Base-by-base conservation (phyloP, 2,888 invertebrate genomes). In the Rhimphoctona megacephalus region DNA sequence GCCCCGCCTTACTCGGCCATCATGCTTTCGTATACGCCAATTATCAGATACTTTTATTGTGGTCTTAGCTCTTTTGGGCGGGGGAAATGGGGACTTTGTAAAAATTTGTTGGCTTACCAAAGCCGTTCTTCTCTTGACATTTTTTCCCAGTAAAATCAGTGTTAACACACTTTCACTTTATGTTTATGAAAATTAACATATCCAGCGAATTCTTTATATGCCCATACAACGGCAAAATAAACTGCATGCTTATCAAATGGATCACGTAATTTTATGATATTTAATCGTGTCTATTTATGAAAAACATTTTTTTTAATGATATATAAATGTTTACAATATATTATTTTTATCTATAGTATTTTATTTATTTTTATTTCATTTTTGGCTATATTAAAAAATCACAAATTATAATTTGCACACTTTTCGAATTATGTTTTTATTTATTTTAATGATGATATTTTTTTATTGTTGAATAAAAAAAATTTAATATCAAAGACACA, bases 1-100 rank as follows among this genome's bases (percentile, higher is more conserved):
- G 92, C 92, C 90, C 92, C 92, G 93, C 92, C 92, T 92, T 89
- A 90, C 91, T 93, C 92, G 91, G 92, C 92, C 93, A 92, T 92
- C 91, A 92, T 92, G 91, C 90, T 89, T 90, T 89, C 90, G 87
- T 85, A 89, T 46, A 61, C 90, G 89, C 90, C 90, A 92, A 94
- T 93, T 93, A 93, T 93, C 92, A 92, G 91, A 89, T 90, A 92
- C 90, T 87, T 91, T 91, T 90, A 91, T 91, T 74, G 61, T 81
- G 64, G 54, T 67, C 54, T 72, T 67, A 17, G 66, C 76, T 88
- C 77, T 64, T 36, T 57, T 52, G 67, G 52, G 17, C 69, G 39
- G 30, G 43, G 66, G n/a, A 14, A 25, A 73, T 33, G 54, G 49
- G 11, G 74, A 69, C 52, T 52, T 43, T 39, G 36, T 36, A 69